A percentile compares a stretch with the other conserved stretches of the same genome.
These are phyloP conservation scores for Diaperis boleti DNA, from an alignment of 2,888 invertebrate species.

Conservation along the genomic window DNA sequence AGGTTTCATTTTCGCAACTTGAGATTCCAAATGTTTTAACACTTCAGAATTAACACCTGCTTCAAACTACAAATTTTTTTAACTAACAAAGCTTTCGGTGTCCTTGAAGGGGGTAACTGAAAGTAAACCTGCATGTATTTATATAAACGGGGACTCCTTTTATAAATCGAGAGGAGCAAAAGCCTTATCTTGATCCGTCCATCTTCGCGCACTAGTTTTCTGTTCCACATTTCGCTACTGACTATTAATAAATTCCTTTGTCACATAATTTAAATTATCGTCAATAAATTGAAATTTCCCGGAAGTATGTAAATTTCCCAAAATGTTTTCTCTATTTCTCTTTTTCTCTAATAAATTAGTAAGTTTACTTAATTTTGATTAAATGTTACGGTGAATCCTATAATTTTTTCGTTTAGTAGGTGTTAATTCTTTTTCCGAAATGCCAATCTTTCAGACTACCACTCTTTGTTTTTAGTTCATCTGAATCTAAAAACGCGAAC, in stretches of 20 bases:
- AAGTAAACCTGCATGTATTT: neutral
- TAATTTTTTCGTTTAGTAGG: neutral
- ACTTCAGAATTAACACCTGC: neutral
- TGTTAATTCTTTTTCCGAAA: neutral
- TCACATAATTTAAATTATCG: slow-evolving; percentile 1
- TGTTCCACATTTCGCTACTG: neutral
- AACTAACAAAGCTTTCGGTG: neutral
- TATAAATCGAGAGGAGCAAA: neutral
- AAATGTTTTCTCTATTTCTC: no score
- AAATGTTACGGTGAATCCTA: slow-evolving; percentile 11
- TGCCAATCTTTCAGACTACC: no score
- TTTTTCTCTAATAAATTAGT: slow-evolving; percentile 10
- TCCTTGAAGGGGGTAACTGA: neutral
- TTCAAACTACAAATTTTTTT: neutral
- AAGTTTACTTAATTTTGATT: slow-evolving; percentile 15
- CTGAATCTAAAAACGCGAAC: no score
- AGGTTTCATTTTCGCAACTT: slow-evolving; percentile 49
- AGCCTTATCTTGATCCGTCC: slow-evolving; percentile 16
- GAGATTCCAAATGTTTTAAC: neutral
- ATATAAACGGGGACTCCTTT: neutral
- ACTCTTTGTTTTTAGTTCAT: no score
- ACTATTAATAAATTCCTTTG: slow-evolving; percentile 3
- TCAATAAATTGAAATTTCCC: neutral
- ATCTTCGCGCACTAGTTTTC: neutral
- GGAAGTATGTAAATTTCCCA: neutral